Evolutionary conservation across 2,888 invertebrate genomes (phyloP).

Genomic region (Drosophila buzzatii): DNA sequence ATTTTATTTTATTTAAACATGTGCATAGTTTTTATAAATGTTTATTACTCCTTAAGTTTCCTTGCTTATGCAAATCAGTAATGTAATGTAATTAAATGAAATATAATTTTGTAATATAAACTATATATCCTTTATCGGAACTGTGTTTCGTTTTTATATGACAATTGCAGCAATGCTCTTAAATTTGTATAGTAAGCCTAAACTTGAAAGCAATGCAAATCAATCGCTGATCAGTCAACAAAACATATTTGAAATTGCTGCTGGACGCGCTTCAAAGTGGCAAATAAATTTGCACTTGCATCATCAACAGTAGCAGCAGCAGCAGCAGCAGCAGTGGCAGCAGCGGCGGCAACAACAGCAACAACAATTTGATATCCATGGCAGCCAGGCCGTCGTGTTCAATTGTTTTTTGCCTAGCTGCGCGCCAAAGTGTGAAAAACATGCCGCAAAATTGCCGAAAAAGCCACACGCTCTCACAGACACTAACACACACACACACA

Average conservation of each 20-base stretch:
- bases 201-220: conserved; percentile 27
- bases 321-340: conserved; percentile 3
- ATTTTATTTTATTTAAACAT: too few relatives aligned
- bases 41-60: background rate
- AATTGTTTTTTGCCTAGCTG: conserved; percentile 67
- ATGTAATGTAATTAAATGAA: too few relatives aligned
- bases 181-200: background rate
- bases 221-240: conserved; percentile 42
- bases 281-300: conserved; percentile 80
- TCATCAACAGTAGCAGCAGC: conserved; percentile 34
- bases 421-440: conserved; percentile 77
- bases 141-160: background rate
- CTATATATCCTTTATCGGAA: background rate
- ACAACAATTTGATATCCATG: conserved; percentile 53
- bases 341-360: conserved; percentile 4
- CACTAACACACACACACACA: background rate
- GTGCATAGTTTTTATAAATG: background rate
- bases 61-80: background rate
- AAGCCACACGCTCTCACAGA: conserved; percentile 59
- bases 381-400: conserved; percentile 71
- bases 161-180: background rate
- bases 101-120: background rate
- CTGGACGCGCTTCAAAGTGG: conserved; percentile 69
- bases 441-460: conserved; percentile 77
- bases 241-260: conserved; percentile 40